Percentiles rank a stretch among this genome's conserved stretches.
Conservation (phyloP, 2,888 invertebrate species). For the Amphipyra berbera region DNA sequence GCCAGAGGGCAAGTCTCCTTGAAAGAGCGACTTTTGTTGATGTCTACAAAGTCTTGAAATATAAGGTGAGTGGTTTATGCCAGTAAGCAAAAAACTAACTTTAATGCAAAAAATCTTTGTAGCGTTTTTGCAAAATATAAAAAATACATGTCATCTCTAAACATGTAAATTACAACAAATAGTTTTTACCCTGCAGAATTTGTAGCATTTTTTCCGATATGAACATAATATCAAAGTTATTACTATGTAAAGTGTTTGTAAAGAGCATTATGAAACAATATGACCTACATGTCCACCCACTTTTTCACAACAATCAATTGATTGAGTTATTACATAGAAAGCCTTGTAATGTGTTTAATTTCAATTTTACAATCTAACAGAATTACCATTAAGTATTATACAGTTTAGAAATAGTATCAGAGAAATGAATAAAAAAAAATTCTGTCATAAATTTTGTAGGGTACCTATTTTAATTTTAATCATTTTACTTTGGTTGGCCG, state of each 20-base stretch:
- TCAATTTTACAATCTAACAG: not conserved
- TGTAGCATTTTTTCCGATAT: not conserved
- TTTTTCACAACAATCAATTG: constrained; percentile 51
- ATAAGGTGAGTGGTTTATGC: constrained; percentile 91
- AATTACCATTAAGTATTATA: too few species aligned
- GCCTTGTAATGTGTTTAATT: constrained; percentile 6
- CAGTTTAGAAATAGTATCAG: too few species aligned
- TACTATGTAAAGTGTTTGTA: not conserved
- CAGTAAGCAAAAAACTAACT: not conserved
- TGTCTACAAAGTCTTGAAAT: constrained; percentile 95
- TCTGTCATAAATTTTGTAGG: too few species aligned
- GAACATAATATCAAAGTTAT: constrained; percentile 1
- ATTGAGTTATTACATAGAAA: constrained; percentile 24
- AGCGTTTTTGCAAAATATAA: not conserved
- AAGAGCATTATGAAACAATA: constrained; percentile 21
- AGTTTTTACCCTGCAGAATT: not conserved
- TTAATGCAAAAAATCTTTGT: not conserved
- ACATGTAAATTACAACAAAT: too few species aligned
- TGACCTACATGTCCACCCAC: constrained; percentile 67
- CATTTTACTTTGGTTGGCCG: too few species aligned
- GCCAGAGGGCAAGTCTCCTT: constrained; percentile 90
- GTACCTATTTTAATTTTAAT: too few species aligned
- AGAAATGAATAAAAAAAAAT: too few species aligned
- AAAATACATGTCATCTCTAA: too few species aligned
- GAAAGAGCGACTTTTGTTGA: constrained; percentile 92